phyloP scores from a whole-genome alignment of 2,888 invertebrate species.

The Hybos culiciformis region DNA sequence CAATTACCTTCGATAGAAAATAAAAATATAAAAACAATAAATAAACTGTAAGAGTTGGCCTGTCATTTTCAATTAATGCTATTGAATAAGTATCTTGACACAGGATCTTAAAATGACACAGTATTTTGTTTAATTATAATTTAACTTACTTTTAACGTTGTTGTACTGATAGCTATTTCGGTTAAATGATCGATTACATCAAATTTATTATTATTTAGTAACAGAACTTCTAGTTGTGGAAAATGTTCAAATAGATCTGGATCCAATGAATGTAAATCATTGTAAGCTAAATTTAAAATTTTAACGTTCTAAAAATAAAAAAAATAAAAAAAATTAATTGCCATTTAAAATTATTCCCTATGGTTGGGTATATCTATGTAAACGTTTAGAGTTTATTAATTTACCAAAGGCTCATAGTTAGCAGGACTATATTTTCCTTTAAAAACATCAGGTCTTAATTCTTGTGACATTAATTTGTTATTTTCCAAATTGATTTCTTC shows the following conservation, averaged over 20 bases:
- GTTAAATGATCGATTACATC: slow-evolving; percentile 49
- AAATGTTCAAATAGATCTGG: slow-evolving; percentile 64
- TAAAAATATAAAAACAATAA: too few species aligned
- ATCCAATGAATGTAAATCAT: slow-evolving; percentile 55
- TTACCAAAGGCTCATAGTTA: slow-evolving; percentile 22
- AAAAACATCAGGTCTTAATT: slow-evolving; percentile 50
- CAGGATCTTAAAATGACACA: background rate
- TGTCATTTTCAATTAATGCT: too few species aligned
- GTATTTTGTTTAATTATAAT: background rate
- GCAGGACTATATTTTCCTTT: slow-evolving; percentile 37
- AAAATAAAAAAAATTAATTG: too few species aligned
- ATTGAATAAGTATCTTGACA: slow-evolving; percentile 10
- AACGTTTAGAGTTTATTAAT: slow-evolving; percentile 21
- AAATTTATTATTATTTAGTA: slow-evolving; percentile 62
- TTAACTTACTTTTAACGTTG: slow-evolving; percentile 46
- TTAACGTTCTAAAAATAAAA: too few species aligned
- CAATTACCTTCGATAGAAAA: slow-evolving; percentile 30
- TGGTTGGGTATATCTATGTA: too few species aligned
- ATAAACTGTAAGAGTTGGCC: too few species aligned
- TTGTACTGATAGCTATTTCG: slow-evolving; percentile 50
- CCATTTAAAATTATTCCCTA: too few species aligned
- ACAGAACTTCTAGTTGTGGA: slow-evolving; percentile 49
- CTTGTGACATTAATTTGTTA: slow-evolving; percentile 48
- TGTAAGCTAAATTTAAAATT: slow-evolving; percentile 49
- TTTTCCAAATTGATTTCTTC: slow-evolving; percentile 52